Evolutionary conservation across 2,797 vertebrate genomes (phyloP).

Genomic region (Sebastes hubbsi): DNA sequence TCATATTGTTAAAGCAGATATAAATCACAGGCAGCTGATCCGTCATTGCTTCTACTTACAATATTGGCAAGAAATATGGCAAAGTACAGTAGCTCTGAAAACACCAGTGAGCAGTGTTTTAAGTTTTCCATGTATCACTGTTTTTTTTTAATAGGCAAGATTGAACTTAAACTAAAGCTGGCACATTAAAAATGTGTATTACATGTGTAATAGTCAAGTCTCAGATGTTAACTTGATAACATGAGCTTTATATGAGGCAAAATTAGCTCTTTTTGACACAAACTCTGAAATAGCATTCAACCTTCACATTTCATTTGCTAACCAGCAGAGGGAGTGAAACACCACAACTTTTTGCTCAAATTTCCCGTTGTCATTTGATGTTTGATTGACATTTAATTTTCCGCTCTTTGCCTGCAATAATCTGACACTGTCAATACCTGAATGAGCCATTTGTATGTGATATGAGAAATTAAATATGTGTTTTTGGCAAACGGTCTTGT

Average conservation of each 20-base stretch:
- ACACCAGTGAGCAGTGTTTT: background rate
- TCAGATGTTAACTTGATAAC: background rate
- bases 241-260: background rate
- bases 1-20: background rate
- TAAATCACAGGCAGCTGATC: slow-evolving; percentile 1
- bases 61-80: background rate
- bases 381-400: background rate
- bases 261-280: background rate
- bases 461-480: background rate
- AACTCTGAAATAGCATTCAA: background rate
- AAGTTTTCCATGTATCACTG: background rate
- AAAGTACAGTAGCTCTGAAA: background rate
- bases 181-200: background rate
- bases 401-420: background rate
- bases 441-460: background rate
- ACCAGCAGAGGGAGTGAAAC: slow-evolving; percentile 53
- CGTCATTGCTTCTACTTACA: slow-evolving; percentile 27
- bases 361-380: background rate
- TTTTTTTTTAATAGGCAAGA: background rate
- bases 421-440: background rate
- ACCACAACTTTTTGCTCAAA: background rate
- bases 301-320: background rate
- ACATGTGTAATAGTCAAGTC: background rate
- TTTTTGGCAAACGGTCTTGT: background rate
- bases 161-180: background rate